Evolutionary conservation across 2,113 vertebrate genomes (phyloP), one percentile per base, ranked within the genome.

Genomic region (Galemys pyrenaicus): DNA sequence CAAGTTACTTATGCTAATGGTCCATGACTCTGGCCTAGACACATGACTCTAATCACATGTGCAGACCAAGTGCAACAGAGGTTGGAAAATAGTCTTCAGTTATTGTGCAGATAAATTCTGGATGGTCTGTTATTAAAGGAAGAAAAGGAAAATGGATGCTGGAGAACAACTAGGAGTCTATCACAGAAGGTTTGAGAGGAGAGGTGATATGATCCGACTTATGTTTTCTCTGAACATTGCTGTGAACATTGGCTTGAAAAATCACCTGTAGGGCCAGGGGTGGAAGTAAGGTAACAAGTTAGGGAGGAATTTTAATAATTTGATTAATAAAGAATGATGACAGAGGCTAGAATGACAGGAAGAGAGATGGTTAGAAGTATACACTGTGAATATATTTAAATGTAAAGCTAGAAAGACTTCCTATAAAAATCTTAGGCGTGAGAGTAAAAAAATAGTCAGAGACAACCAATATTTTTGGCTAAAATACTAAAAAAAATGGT

Each of bases 381-480:
- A 35, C 9, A 67, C 44, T 35, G 22, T 51, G 46, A 44, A 51
- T 68, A 30, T 68, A 44, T 78, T 94, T 78, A 51, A 82, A 93
- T 80, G 65, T 41, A 71, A 78, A 24, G 10, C 11, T 39, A 78
- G 30, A 71, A 74, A 70, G 24, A 51, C 73, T 65, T 91, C 68
- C 65, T 67, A 60, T 87, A 54, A 49, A 44, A 86, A 77, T 13
- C 26, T n/a, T 30, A 93, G 22, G 11, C n/a, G 1, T 19, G 19
- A 32, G 32, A 91, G n/a, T 51, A 13, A 77, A 68, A 71, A 20
- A 64, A 1, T 15, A 62, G 60, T 73, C 19, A 67, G 41, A 24
- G 62, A 73, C 35, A n/a, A 51, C 30, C 49, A 58, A 71, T 74
- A 22, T 13, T 20, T 78, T 62, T 54, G 32, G n/a, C 44, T 56